phyloP scores from a whole-genome alignment of 2,888 invertebrate genomes.

The Parnassius smintheus region DNA sequence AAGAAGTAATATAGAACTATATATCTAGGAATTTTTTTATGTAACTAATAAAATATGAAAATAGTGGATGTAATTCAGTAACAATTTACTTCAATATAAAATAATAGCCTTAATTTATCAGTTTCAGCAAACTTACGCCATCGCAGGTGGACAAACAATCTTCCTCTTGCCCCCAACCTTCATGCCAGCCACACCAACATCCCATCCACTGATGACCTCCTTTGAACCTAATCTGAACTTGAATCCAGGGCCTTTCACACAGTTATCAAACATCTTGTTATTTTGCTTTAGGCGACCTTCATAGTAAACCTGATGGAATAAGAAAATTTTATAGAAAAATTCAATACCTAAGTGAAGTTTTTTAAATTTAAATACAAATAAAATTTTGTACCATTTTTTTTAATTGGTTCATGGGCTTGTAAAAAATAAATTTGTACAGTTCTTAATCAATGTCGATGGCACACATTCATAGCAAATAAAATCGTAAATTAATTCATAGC shows the following conservation, averaged over 20 bases:
- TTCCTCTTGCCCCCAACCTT: constrained; percentile 95
- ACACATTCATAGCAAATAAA: no score
- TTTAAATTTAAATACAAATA: no score
- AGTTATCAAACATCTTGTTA: constrained; percentile 93
- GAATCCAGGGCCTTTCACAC: constrained; percentile 89
- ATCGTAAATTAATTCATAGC: no score
- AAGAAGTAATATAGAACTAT: no score
- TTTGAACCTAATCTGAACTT: constrained; percentile 91
- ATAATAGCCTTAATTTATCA: not conserved
- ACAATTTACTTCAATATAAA: no score
- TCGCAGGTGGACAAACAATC: constrained; percentile 90
- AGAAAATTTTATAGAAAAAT: not conserved
- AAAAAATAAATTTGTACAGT: no score
- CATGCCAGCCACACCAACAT: constrained; percentile 94
- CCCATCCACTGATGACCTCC: constrained; percentile 96
- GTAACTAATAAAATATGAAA: no score
- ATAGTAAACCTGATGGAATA: constrained; percentile 85
- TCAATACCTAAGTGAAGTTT: not conserved
- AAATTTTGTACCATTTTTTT: no score
- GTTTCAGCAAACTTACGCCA: constrained; percentile 85
- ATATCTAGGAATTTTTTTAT: no score
- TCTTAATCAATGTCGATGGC: no score
- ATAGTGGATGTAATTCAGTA: no score
- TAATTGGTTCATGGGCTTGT: no score
- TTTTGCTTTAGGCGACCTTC: constrained; percentile 90